Conservation (phyloP, 2,888 invertebrate genomes). For the Abrostola triplasia region DNA sequence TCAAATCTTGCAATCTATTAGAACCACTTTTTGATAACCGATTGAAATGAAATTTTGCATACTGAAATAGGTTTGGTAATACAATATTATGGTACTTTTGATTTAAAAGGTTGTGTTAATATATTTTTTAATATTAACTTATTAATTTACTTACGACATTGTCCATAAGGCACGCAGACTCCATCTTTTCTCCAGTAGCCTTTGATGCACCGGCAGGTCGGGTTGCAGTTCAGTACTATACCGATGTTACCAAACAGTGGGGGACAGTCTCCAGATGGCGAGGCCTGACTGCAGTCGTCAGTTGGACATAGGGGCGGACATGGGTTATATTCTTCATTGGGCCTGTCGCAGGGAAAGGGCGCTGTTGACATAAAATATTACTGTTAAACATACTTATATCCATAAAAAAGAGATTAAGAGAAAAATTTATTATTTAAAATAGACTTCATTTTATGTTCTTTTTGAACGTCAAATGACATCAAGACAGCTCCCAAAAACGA, state of each 20-base stretch:
- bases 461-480: no score
- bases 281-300: slow-evolving; percentile 63
- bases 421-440: no score
- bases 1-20: no score
- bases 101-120: no score
- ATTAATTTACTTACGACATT: slow-evolving; percentile 61
- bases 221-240: slow-evolving; percentile 58
- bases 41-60: no score
- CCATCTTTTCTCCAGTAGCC: slow-evolving; percentile 63
- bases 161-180: slow-evolving; percentile 64
- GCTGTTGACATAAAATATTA: slow-evolving; percentile 50
- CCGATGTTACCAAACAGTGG: slow-evolving; percentile 46
- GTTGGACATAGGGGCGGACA: slow-evolving; percentile 66
- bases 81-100: no score
- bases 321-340: slow-evolving; percentile 61
- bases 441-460: no score
- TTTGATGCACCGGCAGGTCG: slow-evolving; percentile 63
- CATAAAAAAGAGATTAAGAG: no score
- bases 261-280: slow-evolving; percentile 60
- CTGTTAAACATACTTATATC: neutral
- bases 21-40: no score
- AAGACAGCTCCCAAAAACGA: no score
- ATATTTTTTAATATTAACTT: no score
- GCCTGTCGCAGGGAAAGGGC: slow-evolving; percentile 57
- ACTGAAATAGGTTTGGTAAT: no score